Conservation (phyloP, 30 jellyfish, hydroid and myxozoan genomes). For the Sanderia malayensis region DNA sequence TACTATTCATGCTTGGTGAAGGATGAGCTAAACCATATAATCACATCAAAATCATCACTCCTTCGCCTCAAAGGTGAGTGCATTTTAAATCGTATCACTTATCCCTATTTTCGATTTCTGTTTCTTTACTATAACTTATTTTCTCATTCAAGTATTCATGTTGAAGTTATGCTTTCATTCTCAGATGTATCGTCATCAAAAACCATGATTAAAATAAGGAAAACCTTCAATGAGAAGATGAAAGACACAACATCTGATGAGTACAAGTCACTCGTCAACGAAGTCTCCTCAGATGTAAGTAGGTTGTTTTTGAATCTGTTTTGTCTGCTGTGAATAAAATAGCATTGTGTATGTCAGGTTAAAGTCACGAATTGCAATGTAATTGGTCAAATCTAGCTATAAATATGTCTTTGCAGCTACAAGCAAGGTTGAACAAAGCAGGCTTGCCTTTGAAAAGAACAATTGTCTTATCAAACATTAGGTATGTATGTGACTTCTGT, state of each 20-base stretch:
- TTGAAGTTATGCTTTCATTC: background rate
- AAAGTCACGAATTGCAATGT: too few relatives aligned
- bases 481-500: too few relatives aligned
- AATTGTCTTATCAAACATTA: background rate
- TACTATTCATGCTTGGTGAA: conserved; percentile 48
- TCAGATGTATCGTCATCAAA: conserved; percentile 52
- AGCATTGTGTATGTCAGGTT: too few relatives aligned
- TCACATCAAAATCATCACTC: conserved; percentile 37
- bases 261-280: conserved; percentile 14
- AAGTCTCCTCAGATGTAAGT: conserved; percentile 40
- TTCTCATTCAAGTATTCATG: too few relatives aligned
- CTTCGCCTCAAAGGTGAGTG: conserved; percentile 44
- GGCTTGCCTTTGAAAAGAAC: background rate
- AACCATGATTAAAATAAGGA: conserved; percentile 25
- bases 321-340: too few relatives aligned
- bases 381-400: too few relatives aligned
- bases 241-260: conserved; percentile 32
- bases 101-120: too few relatives aligned
- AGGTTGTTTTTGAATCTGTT: too few relatives aligned
- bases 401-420: background rate
- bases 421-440: background rate
- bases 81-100: too few relatives aligned
- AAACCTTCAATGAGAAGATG: conserved; percentile 24
- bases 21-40: conserved; percentile 44
- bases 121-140: too few relatives aligned